Evolutionary conservation across 2,888 invertebrate genomes (phyloP).

Genomic region (Pseudolycoriella hygida): DNA sequence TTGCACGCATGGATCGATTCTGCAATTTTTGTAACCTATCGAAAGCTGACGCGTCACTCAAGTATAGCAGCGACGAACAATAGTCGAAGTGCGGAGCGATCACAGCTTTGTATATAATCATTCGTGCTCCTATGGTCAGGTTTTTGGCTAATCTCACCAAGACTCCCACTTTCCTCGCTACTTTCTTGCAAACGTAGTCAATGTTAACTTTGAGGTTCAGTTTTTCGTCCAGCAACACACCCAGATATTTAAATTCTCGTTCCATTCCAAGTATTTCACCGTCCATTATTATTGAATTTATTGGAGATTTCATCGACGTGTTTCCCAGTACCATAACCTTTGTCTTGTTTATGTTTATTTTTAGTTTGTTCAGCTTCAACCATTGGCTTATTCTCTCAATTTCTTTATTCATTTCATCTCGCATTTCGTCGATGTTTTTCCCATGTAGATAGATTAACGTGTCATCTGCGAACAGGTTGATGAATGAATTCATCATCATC

Average conservation of each 20-base stretch:
- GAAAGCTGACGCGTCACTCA: too few species aligned
- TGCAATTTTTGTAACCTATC: too few species aligned
- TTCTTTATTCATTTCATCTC: background rate
- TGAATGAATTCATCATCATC: background rate
- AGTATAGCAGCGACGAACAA: too few species aligned
- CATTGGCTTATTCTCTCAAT: background rate
- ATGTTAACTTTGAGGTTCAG: background rate
- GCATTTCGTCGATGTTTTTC: background rate
- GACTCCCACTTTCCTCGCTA: background rate
- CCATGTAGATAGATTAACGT: background rate
- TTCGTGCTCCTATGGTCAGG: too few species aligned
- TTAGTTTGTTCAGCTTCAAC: background rate
- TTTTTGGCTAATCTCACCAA: too few species aligned
- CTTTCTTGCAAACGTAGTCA: background rate
- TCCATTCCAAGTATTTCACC: too few species aligned
- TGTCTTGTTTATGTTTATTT: background rate
- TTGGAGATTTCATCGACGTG: too few species aligned
- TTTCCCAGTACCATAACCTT: background rate
- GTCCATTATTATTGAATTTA: too few species aligned
- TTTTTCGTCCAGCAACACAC: background rate
- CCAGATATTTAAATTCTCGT: background rate
- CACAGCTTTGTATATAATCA: too few species aligned
- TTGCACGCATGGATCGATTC: too few species aligned
- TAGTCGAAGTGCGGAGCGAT: too few species aligned
- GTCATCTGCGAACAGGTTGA: background rate